Base-by-base conservation (phyloP, 2,888 invertebrate genomes). In the Eremobia ochroleuca region DNA sequence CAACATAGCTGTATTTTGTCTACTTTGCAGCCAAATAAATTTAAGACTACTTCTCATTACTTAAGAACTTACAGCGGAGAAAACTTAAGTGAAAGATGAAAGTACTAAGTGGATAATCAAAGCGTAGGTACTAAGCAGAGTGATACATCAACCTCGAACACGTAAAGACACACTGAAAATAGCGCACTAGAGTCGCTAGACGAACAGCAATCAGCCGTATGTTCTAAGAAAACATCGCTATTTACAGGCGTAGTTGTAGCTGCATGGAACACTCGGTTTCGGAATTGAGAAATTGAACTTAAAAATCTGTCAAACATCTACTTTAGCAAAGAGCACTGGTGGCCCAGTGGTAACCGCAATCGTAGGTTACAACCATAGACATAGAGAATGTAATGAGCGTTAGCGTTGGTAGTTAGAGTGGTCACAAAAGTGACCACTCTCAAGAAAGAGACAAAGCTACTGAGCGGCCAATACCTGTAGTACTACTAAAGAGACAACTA, bases 151-250 rank as follows among this genome's bases (percentile, higher is more conserved):
- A n/a, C 28, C 13, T 13, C 31, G 37, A 61, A 52, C 62, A 74
- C 61, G 82, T 64, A 55, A 76, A 62, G 25, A 73, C 73, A 46
- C n/a, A 62, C 49, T 79, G 82, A 76, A 81, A 81, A 83, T 81
- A 85, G 82, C 68, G 52, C 74, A 77, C 52, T 59, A 70, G 43
- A 69, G n/a, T 65, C 69, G 72, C 61, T 62, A 77, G 58, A 55
- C 65, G 74, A 73, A 67, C 62, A 72, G 74, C 69, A 74, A 82
- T 86, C 79, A 73, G 79, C 59, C 71, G 68, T 65, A 77, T 78
- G 85, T 90, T 86, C 88, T 79, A 62, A 82, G 88, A 83, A 85
- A 85, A 83, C 82, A 37, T 76, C 62, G 73, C 76, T 80, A 73
- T 85, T 89, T 85, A 76, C 82, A 84, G 76, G 76, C 61, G 74